Base-by-base conservation (phyloP, 2,113 vertebrate species). In the Jaculus jaculus region DNA sequence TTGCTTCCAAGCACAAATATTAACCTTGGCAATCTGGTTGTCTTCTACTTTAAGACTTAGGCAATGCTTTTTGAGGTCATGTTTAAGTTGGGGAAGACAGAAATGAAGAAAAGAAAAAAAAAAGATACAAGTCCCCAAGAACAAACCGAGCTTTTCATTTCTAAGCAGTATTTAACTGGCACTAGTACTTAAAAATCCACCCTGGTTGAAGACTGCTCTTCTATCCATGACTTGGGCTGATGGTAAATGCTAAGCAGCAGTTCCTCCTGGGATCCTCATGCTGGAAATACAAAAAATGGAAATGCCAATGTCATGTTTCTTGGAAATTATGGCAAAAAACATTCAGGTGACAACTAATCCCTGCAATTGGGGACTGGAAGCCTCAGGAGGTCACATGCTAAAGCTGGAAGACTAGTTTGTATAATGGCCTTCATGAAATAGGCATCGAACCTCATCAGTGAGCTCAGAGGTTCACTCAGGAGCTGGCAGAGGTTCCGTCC, bases 1-100 rank as follows among this genome's bases (percentile, higher is more conserved):
- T 94, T 95, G 97, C 97, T 98, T 98, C 97, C 97, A 97, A 98
- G 98, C 85, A 97, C 97, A 98, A 98, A 98, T 98, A 98, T 98
- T 98, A 96, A 95, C 89, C 95, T 98, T 98, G 98, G 98, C 98
- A 96, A 91, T 51, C 66, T 84, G 84, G 24, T 37, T 0, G 77
- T 97, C 92, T 97, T 97, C 97, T 94, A 96, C 97, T 97, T 96
- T 92, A 96, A 97, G 96, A 98, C 96, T 97, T 97, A 98, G 97
- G 96, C 71, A 92, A 97, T 58, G 51, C 89, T 97, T 98, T 98
- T 89, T 23, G 77, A 93, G 69, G 95, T 97, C 96, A 96, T 97
- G 96, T 97, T 97, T 97, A 97, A 97, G 90, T 97, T 97, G 97
- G 86, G 97, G 89, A 95, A 97, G 97, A 96, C 97, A 93, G 93